A percentile compares a stretch with the other conserved stretches of the same genome.
These are phyloP conservation scores for Schizothorax lantsangensis DNA, from an alignment of 2,797 vertebrate genomes.

Conservation along the genomic window DNA sequence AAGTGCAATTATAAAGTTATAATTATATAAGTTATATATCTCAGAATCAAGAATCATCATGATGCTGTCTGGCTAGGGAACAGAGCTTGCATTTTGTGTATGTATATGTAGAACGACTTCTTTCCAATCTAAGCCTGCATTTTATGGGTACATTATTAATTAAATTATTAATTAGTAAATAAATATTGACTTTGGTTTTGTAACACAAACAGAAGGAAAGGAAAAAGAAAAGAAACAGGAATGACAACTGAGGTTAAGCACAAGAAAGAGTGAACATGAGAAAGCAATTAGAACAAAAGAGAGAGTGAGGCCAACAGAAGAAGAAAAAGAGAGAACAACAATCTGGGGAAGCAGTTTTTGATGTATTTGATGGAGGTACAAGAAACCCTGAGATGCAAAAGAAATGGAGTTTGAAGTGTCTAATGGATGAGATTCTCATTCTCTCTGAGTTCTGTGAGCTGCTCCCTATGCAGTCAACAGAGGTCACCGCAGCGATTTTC, in stretches of 20 bases:
- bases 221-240: neutral
- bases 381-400: slow-evolving; percentile 28
- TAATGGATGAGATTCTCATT: neutral
- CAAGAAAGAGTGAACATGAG: slow-evolving; percentile 15
- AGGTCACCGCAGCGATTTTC: slow-evolving; percentile 81
- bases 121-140: neutral
- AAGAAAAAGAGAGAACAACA: neutral
- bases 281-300: slow-evolving; percentile 20
- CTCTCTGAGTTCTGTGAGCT: slow-evolving; percentile 69
- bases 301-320: neutral
- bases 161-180: neutral
- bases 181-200: neutral
- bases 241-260: neutral
- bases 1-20: neutral
- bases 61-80: neutral
- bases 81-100: neutral
- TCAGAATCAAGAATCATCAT: no score
- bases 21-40: no score
- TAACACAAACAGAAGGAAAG: neutral
- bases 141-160: neutral
- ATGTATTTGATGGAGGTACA: slow-evolving; percentile 19
- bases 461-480: slow-evolving; percentile 86
- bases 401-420: slow-evolving; percentile 14
- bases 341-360: slow-evolving; percentile 1
- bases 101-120: neutral